Percentiles rank a stretch among this genome's conserved stretches.
Evolutionary conservation across 2,888 invertebrate genomes (phyloP).

Genomic region (Drosophila cognata): DNA sequence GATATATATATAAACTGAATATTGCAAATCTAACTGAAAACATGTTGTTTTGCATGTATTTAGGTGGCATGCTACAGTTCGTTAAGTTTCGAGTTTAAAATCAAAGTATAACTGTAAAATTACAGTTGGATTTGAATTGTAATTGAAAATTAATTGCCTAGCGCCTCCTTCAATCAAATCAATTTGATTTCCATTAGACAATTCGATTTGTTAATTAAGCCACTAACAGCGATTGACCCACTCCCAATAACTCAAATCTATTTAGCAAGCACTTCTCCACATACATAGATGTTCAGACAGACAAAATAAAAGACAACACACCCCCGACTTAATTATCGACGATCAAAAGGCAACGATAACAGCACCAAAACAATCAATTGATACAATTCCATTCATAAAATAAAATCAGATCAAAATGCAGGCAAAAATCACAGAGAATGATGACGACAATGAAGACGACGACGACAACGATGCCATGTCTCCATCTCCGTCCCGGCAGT

Average conservation of each 20-base stretch:
- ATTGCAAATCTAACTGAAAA: neutral
- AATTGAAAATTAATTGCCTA: slow-evolving; percentile 36
- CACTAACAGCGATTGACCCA: slow-evolving; percentile 48
- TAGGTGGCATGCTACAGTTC: neutral
- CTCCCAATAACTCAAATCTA: slow-evolving; percentile 65
- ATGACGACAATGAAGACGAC: slow-evolving; percentile 36
- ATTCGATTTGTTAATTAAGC: slow-evolving; percentile 71
- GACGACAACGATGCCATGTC: slow-evolving; percentile 9
- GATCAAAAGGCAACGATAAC: slow-evolving; percentile 79
- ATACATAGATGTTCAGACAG: slow-evolving; percentile 8
- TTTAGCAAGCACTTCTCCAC: slow-evolving; percentile 44
- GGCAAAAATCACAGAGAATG: slow-evolving; percentile 65
- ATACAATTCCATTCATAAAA: slow-evolving; percentile 79
- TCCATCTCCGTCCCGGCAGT: slow-evolving; percentile 37
- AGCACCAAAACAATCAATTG: slow-evolving; percentile 79
- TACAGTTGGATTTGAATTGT: slow-evolving; percentile 3
- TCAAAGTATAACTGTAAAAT: neutral
- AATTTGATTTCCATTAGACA: slow-evolving; percentile 62
- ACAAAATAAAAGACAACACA: slow-evolving; percentile 15
- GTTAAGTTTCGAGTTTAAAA: neutral
- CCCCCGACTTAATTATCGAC: slow-evolving; percentile 76
- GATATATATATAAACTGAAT: neutral
- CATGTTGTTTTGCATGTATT: neutral
- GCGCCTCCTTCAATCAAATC: slow-evolving; percentile 45
- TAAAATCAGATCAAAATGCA: slow-evolving; percentile 78